Evolutionary conservation across 2,888 invertebrate genomes (phyloP).

Genomic region (Pristionchus entomophagus): DNA sequence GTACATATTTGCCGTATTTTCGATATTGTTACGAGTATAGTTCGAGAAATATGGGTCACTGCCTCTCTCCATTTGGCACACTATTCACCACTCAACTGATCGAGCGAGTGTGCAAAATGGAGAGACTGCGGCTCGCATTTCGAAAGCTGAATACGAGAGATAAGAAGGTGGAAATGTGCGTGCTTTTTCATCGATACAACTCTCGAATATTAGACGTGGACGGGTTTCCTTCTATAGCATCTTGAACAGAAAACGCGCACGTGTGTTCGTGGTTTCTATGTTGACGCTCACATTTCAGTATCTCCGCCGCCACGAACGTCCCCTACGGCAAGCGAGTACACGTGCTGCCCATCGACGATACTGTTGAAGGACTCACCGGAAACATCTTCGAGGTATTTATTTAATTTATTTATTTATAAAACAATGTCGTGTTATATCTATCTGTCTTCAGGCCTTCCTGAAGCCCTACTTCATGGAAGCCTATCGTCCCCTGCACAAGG

Average conservation of each 20-base stretch:
- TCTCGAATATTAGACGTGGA: slow-evolving; percentile 38
- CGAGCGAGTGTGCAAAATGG: no score
- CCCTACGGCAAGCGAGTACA: slow-evolving; percentile 98
- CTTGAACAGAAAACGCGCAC: slow-evolving; percentile 48
- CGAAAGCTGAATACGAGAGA: slow-evolving; percentile 51
- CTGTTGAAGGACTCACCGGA: slow-evolving; percentile 96
- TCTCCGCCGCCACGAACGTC: slow-evolving; percentile 94
- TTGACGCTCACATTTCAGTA: slow-evolving; percentile 78
- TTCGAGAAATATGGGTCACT: no score
- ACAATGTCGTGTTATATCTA: no score
- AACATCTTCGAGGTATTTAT: slow-evolving; percentile 89
- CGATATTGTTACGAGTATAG: no score
- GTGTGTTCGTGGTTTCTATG: no score
- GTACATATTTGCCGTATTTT: slow-evolving; percentile 62
- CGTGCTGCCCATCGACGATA: slow-evolving; percentile 98
- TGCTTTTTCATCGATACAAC: slow-evolving; percentile 53
- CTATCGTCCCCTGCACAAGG: slow-evolving; percentile 96
- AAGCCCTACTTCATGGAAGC: slow-evolving; percentile 99
- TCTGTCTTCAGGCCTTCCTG: slow-evolving; percentile 84
- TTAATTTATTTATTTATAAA: background rate
- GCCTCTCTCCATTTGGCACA: no score
- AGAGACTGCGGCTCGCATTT: no score
- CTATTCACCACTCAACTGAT: no score
- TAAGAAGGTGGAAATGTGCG: slow-evolving; percentile 55
- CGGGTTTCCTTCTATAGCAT: slow-evolving; percentile 43